Evolutionary conservation across 2,797 vertebrate species (phyloP), one percentile per base, ranked within the genome.

Genomic region (Ctenosaura bakeri): DNA sequence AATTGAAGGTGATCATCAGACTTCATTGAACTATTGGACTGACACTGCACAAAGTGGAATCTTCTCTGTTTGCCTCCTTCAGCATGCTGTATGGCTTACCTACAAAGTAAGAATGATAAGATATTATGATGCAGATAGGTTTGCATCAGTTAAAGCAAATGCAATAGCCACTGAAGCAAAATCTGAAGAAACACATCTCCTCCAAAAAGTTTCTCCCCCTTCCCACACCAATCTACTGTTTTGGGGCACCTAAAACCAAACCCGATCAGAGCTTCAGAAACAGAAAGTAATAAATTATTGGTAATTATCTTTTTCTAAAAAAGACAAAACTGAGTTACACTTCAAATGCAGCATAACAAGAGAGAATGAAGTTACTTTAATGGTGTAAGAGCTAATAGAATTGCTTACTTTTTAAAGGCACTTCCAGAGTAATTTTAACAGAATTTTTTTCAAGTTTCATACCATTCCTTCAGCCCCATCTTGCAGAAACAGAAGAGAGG

Each of bases 121-220:
- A 16, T 64, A 78, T 22, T 16, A 6, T 59, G 52, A 76, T 56
- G 9, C 46, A 38, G 1, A 35, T 20, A 5, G 54, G 4, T 54
- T 38, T 35, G 1, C 46, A 13, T 56, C 20, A 10, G 46, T 10
- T 38, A 5, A 76, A 76, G 50, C 52, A 76, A 35, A 59, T 38
- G 52, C 4, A 2, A 26, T 74, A 38, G 73, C 20, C 52, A 29
- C 24, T 18, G 69, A 86, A 54, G 7, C 52, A 16, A 85, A 71
- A 38, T 18, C 54, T 1, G 71, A 77, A 32, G 46, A 69, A 38
- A 16, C 7, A 1, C 3, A n/a, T 26, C 13, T 80, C 46, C 76
- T 2, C 42, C 20, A 38, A 76, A 88, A 81, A 90, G 13, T 46
- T 85, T 16, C n/a, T 87, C 54, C 66, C 86, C 80, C 87, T 83